These are phyloP conservation scores for Bradypus variegatus DNA, from an alignment of 2,797 vertebrate genomes.

Conservation along the genomic window DNA sequence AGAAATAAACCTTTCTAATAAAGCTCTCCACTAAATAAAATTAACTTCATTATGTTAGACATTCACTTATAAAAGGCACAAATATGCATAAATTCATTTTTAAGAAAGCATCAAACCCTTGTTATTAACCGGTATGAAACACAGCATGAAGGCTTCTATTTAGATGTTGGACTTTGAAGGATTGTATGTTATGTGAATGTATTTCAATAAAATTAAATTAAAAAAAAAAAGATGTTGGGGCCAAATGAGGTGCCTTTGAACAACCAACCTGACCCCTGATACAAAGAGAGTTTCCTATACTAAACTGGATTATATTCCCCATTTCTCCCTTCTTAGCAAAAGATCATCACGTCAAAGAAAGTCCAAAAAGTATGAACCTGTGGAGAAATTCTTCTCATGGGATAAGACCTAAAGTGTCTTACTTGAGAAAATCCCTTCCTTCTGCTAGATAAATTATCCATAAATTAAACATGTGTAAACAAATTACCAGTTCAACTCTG, in stretches of 20 bases:
- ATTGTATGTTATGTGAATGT: too few relatives aligned
- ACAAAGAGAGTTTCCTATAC: background rate
- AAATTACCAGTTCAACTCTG: background rate
- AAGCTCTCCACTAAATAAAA: slow-evolving; percentile 30
- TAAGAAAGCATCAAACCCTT: slow-evolving; percentile 25
- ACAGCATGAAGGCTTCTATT: background rate
- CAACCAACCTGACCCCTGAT: background rate
- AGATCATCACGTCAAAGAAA: slow-evolving; percentile 13
- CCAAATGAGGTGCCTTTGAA: background rate
- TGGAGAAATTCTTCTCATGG: slow-evolving; percentile 17
- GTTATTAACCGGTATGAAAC: slow-evolving; percentile 20
- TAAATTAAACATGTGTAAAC: background rate
- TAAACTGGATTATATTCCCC: background rate
- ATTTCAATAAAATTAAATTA: too few relatives aligned
- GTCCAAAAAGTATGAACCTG: background rate
- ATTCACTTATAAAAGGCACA: slow-evolving; percentile 48
- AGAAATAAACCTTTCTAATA: slow-evolving; percentile 53
- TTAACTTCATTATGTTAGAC: slow-evolving; percentile 46
- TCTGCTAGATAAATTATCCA: background rate
- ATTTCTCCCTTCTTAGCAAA: slow-evolving; percentile 27
- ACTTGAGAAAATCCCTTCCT: background rate
- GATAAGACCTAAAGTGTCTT: slow-evolving; percentile 30
- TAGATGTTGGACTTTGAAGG: background rate
- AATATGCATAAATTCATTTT: slow-evolving; percentile 33
- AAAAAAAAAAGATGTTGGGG: background rate